Conservation (phyloP, 2,113 vertebrate species). For the Oryzias woworae region DNA sequence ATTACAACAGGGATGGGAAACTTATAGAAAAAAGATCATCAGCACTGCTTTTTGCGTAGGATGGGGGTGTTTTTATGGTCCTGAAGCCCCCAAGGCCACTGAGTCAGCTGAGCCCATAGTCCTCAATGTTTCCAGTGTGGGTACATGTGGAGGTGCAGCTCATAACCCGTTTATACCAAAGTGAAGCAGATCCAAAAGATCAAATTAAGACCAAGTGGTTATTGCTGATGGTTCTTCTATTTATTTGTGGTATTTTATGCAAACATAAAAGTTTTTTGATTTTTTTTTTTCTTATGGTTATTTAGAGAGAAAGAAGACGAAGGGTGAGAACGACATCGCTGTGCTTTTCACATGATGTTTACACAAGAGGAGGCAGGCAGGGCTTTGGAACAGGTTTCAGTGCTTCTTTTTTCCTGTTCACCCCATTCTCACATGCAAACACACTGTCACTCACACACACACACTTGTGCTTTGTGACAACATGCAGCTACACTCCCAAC, state of each 20-base stretch:
- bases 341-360: slow-evolving; percentile 52
- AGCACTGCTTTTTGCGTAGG: slow-evolving; percentile 46
- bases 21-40: slow-evolving; percentile 45
- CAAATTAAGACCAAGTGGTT: not conserved
- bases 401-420: slow-evolving; percentile 2
- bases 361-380: slow-evolving; percentile 53
- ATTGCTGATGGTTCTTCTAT: slow-evolving; percentile 3
- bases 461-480: not conserved
- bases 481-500: not conserved
- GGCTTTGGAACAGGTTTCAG: slow-evolving; percentile 60
- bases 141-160: slow-evolving; percentile 21
- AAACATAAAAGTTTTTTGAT: not conserved
- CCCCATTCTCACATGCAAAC: slow-evolving; percentile 4
- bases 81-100: slow-evolving; percentile 49
- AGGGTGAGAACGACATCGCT: slow-evolving; percentile 48
- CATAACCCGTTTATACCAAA: slow-evolving; percentile 1
- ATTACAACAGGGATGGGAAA: slow-evolving; percentile 54
- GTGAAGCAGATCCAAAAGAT: not conserved
- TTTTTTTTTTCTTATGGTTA: not conserved
- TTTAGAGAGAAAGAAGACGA: slow-evolving; percentile 13
- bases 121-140: slow-evolving; percentile 21
- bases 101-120: slow-evolving; percentile 69
- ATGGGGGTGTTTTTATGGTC: slow-evolving; percentile 46
- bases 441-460: not conserved
- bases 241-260: not conserved